Evolutionary conservation across 2,888 invertebrate species (phyloP), one percentile per base, ranked within the genome.

Genomic region (Trypoxylon attenuatum): DNA sequence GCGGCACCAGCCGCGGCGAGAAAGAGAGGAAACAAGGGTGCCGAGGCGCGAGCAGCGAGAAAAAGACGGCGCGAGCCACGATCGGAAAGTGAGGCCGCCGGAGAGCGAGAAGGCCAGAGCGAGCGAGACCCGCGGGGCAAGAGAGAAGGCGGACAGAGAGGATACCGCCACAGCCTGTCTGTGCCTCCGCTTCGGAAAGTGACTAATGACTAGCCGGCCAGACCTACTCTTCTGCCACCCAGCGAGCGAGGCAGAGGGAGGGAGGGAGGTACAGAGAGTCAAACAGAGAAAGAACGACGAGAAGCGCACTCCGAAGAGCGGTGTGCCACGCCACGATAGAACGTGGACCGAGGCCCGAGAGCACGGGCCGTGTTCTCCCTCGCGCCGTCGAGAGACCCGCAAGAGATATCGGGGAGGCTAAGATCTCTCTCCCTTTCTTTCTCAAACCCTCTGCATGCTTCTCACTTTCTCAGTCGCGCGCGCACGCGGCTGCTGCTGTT

Each of bases 111-210:
- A 29, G 49, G 29, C 5, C 6, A 29, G 55, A 42, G 25, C 25
- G 25, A 13, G 52, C 39, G 41, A 55, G 59, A 18, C n/a, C n/a
- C n/a, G n/a, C n/a, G 51, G 41, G 38, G 47, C 61, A 58, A 45
- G 56, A 51, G 57, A 65, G 50, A 50, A 59, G 58, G 60, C 55
- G 71, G 63, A 71, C 58, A 41, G 71, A 64, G 69, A 68, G 69
- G 73, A 78, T 81, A 81, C 80, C 82, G 82, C 81, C 83, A 76
- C 81, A 79, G 84, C 81, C 81, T 81, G 82, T 84, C 85, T 83
- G 84, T 84, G 85, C 84, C 85, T 85, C 85, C 85, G 86, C 85
- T 86, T 86, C 85, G 86, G 86, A 86, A 86, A 86, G 86, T 87
- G 87, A 87, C 87, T 86, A 87, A 87, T 87, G 87, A 87, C 87